Conservation (phyloP, 2,113 vertebrate species). For the Sigmodon hispidus region DNA sequence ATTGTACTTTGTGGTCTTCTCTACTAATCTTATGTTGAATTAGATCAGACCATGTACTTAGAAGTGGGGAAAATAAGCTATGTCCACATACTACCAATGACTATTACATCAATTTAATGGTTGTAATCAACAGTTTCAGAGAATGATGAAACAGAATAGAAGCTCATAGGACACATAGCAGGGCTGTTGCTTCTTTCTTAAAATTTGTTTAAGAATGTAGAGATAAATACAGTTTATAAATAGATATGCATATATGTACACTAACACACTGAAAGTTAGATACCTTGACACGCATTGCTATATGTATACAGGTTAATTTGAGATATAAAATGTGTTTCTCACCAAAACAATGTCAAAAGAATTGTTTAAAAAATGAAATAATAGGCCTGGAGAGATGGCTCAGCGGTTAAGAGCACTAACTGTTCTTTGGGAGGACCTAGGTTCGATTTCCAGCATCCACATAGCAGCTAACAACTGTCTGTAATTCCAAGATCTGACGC, state of each 20-base stretch:
- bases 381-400: too few species aligned
- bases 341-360: neutral
- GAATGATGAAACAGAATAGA: neutral
- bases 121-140: neutral
- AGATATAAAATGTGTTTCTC: slow-evolving; percentile 50
- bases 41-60: neutral
- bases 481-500: too few species aligned
- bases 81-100: neutral
- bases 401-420: too few species aligned
- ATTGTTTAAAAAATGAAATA: neutral
- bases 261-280: neutral
- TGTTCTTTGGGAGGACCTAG: too few species aligned
- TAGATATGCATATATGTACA: neutral
- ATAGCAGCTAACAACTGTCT: too few species aligned
- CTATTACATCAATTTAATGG: slow-evolving; percentile 26
- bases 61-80: neutral
- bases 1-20: neutral
- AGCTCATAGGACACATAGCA: neutral
- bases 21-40: neutral
- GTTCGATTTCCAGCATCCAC: too few species aligned
- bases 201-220: neutral
- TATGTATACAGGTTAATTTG: neutral
- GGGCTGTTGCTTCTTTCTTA: neutral
- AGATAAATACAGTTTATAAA: neutral
- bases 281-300: neutral